Conservation (phyloP, 2,888 invertebrate genomes). For the Drosophila hawaiiensis region DNA sequence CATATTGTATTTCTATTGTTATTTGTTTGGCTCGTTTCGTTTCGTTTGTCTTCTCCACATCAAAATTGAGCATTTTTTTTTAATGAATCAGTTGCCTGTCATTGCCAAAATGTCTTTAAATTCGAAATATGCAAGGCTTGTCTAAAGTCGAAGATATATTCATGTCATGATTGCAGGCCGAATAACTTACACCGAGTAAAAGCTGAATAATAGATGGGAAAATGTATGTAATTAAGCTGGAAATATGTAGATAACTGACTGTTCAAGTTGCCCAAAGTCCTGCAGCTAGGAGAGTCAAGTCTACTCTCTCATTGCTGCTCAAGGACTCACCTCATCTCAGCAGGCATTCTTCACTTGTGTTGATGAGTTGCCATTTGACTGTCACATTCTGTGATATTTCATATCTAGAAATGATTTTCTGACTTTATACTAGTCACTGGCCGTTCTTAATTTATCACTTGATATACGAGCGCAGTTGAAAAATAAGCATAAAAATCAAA, state of each 20-base stretch:
- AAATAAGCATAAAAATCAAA: conserved; percentile 51
- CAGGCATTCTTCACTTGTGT: not conserved
- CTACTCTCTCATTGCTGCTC: not conserved
- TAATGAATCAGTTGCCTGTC: conserved; percentile 26
- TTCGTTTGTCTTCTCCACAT: conserved; percentile 13
- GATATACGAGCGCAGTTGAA: conserved; percentile 3
- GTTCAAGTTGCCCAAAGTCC: not conserved
- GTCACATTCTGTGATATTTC: conserved; percentile 2
- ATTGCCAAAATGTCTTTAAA: conserved; percentile 30
- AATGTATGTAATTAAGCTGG: conserved; percentile 30
- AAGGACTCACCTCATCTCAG: not conserved
- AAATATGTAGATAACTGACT: not conserved
- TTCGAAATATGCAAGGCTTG: conserved; percentile 11
- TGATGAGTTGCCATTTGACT: conserved; percentile 1
- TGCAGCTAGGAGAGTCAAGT: not conserved
- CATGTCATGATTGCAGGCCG: conserved; percentile 4
- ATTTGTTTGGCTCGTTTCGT: not conserved
- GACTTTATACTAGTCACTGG: not conserved
- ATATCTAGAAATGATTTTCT: conserved; percentile 7
- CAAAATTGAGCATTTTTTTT: conserved; percentile 11
- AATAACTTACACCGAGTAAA: not conserved
- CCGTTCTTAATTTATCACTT: conserved; percentile 6
- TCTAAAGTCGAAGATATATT: not conserved
- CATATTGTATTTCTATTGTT: conserved; percentile 37
- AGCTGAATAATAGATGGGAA: not conserved